These are phyloP conservation scores for Albula glossodonta DNA, from an alignment of 2,113 vertebrate species.

Conservation along the genomic window DNA sequence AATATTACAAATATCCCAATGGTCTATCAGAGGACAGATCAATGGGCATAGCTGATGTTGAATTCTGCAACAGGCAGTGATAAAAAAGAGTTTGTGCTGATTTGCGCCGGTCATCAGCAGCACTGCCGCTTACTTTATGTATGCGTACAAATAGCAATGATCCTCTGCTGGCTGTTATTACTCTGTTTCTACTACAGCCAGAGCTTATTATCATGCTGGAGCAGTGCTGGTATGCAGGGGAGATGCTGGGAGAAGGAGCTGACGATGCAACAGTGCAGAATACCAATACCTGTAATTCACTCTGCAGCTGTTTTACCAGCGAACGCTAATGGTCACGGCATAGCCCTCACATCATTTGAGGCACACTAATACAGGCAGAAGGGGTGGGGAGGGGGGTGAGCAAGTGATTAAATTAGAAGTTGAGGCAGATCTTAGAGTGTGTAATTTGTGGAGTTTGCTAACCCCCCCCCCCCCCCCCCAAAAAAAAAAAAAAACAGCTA, in stretches of 20 bases:
- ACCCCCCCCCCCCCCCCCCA: neutral
- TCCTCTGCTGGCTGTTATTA: slow-evolving; percentile 13
- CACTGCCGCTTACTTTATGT: neutral
- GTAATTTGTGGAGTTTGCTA: slow-evolving; percentile 30
- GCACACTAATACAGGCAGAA: slow-evolving; percentile 9
- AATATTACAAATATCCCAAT: slow-evolving; percentile 3
- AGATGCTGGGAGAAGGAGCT: neutral
- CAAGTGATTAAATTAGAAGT: slow-evolving; percentile 39
- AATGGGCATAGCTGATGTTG: neutral
- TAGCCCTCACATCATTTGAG: neutral
- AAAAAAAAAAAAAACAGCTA: neutral
- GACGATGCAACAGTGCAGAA: slow-evolving; percentile 30
- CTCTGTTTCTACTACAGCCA: slow-evolving; percentile 31
- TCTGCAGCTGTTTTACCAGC: slow-evolving; percentile 16
- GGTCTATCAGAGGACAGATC: slow-evolving; percentile 11
- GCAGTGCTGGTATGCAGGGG: slow-evolving; percentile 26
- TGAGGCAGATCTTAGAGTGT: slow-evolving; percentile 33
- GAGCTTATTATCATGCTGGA: slow-evolving; percentile 41
- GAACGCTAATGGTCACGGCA: neutral
- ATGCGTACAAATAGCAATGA: neutral
- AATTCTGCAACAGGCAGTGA: neutral
- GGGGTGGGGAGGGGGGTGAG: slow-evolving; percentile 11
- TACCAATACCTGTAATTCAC: slow-evolving; percentile 36
- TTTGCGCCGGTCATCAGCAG: neutral
- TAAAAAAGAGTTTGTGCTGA: slow-evolving; percentile 4